phyloP scores from a whole-genome alignment of 2,113 vertebrate genomes.

The Plecotus auritus region DNA sequence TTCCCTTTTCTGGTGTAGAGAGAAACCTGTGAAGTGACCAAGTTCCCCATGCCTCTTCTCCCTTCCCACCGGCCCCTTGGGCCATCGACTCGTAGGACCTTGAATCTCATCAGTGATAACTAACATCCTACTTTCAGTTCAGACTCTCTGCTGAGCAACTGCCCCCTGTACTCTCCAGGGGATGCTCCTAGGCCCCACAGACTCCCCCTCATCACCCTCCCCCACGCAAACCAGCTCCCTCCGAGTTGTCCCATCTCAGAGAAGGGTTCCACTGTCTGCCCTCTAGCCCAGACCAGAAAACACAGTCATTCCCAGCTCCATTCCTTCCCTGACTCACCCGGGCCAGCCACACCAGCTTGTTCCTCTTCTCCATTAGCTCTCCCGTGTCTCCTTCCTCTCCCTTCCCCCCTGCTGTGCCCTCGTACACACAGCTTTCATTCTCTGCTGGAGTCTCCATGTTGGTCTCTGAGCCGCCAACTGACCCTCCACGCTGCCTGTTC shows the following conservation, averaged over 20 bases:
- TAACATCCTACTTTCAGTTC: neutral
- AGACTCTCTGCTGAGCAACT: neutral
- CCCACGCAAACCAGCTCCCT: neutral
- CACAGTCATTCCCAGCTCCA: neutral
- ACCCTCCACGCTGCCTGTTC: neutral
- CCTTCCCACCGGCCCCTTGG: accelerated
- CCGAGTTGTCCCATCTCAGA: accelerated
- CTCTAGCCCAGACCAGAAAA: neutral
- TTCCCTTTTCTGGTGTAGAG: neutral
- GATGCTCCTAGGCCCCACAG: neutral
- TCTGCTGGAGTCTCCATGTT: neutral
- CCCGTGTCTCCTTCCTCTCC: neutral
- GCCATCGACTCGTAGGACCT: neutral
- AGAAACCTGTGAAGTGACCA: neutral
- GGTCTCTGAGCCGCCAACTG: neutral
- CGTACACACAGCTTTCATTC: neutral
- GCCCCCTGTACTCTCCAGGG: neutral
- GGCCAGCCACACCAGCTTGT: neutral
- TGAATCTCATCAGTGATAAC: neutral
- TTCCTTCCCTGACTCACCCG: neutral
- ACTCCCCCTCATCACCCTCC: neutral
- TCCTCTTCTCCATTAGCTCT: neutral
- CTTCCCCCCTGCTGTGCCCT: neutral
- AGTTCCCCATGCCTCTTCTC: neutral
- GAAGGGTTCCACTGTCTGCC: neutral